These are phyloP conservation scores for Onychorhynchus coronatus DNA, from an alignment of 2,113 vertebrate genomes.

Conservation along the genomic window DNA sequence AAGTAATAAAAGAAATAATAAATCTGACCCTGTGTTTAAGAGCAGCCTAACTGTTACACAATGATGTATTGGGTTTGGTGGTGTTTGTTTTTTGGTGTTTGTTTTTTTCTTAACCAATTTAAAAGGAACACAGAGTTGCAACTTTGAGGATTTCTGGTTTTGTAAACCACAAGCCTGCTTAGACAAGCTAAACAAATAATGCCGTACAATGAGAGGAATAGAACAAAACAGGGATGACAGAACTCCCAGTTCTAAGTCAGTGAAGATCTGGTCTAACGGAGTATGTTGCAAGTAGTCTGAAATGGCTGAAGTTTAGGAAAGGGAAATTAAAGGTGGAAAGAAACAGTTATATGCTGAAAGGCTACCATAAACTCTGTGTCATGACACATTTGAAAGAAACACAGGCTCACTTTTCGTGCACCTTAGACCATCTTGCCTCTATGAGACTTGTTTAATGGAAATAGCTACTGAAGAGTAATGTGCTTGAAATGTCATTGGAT, in stretches of 20 bases:
- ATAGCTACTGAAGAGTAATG: neutral
- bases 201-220: neutral
- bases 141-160: neutral
- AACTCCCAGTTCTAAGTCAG: neutral
- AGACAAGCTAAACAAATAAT: neutral
- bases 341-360: neutral
- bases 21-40: conserved; percentile 36
- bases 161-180: neutral
- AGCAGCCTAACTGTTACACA: neutral
- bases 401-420: neutral
- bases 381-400: neutral
- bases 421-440: neutral
- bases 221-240: neutral
- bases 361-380: neutral
- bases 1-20: conserved; percentile 60
- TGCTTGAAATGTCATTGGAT: neutral
- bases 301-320: neutral
- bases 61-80: neutral
- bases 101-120: neutral
- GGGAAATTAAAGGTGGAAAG: neutral
- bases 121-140: neutral
- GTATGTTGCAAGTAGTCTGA: neutral
- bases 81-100: neutral
- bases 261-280: neutral
- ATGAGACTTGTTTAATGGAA: neutral